A percentile compares a stretch with the other conserved stretches of the same genome.
Evolutionary conservation across 2,113 vertebrate species (phyloP).

Genomic region (Pelvicachromis taeniatus): DNA sequence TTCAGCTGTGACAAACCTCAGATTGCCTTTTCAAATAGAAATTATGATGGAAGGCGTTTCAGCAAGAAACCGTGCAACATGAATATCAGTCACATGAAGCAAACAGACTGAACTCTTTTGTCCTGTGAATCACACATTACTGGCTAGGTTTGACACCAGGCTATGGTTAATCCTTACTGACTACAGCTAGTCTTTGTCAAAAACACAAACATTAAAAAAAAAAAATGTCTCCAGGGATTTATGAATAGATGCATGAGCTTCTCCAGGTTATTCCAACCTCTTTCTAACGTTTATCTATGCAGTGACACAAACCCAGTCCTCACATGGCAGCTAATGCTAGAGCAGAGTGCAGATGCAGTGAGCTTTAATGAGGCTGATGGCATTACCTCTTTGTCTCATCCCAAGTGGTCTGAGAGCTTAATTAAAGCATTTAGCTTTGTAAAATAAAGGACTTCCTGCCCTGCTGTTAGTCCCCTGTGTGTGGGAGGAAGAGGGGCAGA

Average conservation of each 20-base stretch:
- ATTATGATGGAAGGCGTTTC: conserved; percentile 13
- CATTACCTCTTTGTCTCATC: conserved; percentile 52
- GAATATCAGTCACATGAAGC: not conserved
- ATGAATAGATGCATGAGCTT: not conserved
- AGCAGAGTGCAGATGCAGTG: conserved; percentile 33
- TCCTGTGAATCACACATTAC: not conserved
- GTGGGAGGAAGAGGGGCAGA: conserved; percentile 2
- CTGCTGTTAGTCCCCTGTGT: conserved; percentile 23
- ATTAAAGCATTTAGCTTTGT: conserved; percentile 65
- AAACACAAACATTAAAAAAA: not conserved
- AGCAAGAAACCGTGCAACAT: not conserved
- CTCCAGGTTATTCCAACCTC: not conserved
- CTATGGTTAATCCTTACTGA: not conserved
- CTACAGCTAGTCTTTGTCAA: not conserved
- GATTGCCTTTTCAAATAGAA: conserved; percentile 23
- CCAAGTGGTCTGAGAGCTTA: conserved; percentile 51
- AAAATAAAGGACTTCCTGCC: conserved; percentile 50
- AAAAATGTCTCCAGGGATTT: not conserved
- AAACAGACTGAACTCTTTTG: not conserved
- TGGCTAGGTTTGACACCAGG: rapidly evolving
- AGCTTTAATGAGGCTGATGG: conserved; percentile 57
- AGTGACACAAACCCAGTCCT: not conserved
- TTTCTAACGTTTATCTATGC: not conserved
- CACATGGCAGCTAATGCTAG: conserved; percentile 8
- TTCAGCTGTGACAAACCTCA: not conserved